Conservation (phyloP, 1,140 invertebrate species). For the Solenopsis invicta region DNA sequence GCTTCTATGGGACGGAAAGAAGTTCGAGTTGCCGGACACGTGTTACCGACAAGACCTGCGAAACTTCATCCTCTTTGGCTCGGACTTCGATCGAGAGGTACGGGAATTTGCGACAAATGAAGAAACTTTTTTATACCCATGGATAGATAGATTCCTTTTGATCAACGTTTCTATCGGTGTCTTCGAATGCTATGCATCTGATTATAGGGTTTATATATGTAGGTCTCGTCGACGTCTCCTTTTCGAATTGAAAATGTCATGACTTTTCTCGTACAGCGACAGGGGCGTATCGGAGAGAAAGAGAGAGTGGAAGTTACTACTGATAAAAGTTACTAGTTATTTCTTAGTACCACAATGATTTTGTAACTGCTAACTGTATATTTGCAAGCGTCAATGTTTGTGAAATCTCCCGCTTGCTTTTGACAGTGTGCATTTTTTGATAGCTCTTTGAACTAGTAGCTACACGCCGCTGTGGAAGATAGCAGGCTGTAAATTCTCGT, state of each 20-base stretch:
- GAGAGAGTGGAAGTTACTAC: too few species aligned
- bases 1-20: constrained; percentile 43
- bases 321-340: background rate
- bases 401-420: background rate
- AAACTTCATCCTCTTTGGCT: constrained; percentile 49
- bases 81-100: constrained; percentile 16
- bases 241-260: background rate
- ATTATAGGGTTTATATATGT: background rate
- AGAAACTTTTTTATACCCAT: constrained; percentile 68
- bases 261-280: background rate
- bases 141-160: constrained; percentile 42
- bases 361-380: background rate
- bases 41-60: constrained; percentile 54
- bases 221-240: background rate
- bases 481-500: constrained; percentile 57
- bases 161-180: constrained; percentile 7
- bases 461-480: constrained; percentile 48
- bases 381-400: constrained; percentile 20
- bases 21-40: constrained; percentile 58
- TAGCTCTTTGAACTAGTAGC: constrained; percentile 42
- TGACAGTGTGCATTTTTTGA: constrained; percentile 43
- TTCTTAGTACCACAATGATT: background rate
- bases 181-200: constrained; percentile 43
- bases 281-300: too few species aligned
- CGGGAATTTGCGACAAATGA: constrained; percentile 64